Percentiles rank a stretch among this genome's conserved stretches.
These are phyloP conservation scores for Cylas formicarius DNA, from an alignment of 1,140 invertebrate genomes.

Conservation along the genomic window DNA sequence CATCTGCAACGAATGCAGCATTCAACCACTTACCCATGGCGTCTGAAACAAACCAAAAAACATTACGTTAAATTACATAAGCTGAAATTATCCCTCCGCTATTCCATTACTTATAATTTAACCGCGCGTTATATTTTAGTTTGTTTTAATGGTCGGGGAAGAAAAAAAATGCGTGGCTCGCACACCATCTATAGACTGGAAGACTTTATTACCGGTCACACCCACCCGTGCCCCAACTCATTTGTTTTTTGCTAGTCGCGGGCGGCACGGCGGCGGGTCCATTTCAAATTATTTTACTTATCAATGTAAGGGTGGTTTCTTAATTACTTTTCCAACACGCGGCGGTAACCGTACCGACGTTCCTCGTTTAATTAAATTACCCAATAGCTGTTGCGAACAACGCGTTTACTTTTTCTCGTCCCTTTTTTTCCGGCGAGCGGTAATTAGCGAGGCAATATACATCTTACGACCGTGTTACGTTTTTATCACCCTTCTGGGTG, in stretches of 20 bases:
- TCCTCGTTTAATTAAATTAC: constrained; percentile 14
- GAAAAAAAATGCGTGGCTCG: constrained; percentile 13
- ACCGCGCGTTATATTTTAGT: constrained; percentile 3
- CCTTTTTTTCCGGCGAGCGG: not conserved
- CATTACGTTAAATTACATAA: not conserved
- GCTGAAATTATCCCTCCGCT: constrained; percentile 1
- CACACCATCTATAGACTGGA: constrained; percentile 15
- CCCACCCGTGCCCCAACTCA: constrained; percentile 21
- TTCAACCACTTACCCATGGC: constrained; percentile 51
- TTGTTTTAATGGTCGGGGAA: constrained; percentile 6
- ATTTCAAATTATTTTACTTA: constrained; percentile 24
- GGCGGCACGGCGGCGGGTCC: constrained; percentile 10
- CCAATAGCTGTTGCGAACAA: constrained; percentile 8
- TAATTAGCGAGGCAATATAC: too few species aligned
- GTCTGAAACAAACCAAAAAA: constrained; percentile 51
- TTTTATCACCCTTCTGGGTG: too few species aligned
- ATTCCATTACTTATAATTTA: not conserved
- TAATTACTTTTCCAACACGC: constrained; percentile 24
- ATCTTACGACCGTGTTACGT: too few species aligned
- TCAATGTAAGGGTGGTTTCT: constrained; percentile 22
- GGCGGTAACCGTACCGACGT: constrained; percentile 11
- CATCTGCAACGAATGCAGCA: constrained; percentile 14
- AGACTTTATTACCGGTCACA: constrained; percentile 20
- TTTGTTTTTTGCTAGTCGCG: constrained; percentile 18
- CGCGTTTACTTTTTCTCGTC: not conserved